A percentile compares a stretch with the other conserved stretches of the same genome.
These are phyloP conservation scores for Ageneiosus marmoratus DNA, from an alignment of 2,113 vertebrate species.

Conservation along the genomic window DNA sequence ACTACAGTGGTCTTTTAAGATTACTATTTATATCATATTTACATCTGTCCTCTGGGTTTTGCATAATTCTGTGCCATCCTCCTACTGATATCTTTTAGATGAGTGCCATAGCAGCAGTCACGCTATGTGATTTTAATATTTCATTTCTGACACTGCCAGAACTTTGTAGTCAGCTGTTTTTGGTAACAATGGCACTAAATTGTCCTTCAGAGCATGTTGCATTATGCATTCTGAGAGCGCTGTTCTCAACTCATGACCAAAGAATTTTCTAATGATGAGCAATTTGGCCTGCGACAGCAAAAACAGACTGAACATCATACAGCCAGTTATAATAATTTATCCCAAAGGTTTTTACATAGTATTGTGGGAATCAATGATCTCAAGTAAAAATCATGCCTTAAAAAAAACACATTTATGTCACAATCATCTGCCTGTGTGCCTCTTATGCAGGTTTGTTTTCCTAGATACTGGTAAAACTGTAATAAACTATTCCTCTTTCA, in stretches of 20 bases:
- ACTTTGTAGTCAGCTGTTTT: slow-evolving; percentile 16
- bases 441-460: background rate
- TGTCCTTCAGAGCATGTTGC: background rate
- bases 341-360: background rate
- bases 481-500: background rate
- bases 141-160: background rate
- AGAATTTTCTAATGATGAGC: background rate
- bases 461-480: background rate
- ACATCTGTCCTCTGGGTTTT: background rate
- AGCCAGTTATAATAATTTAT: background rate
- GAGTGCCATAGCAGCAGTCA: background rate
- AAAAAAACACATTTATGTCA: background rate
- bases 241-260: background rate
- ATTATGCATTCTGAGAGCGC: background rate
- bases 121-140: background rate
- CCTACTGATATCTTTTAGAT: background rate
- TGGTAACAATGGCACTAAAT: slow-evolving; percentile 1
- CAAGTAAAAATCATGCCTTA: background rate
- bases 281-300: background rate
- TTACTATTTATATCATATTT: background rate
- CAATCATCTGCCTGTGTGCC: background rate
- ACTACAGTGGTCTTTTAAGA: background rate
- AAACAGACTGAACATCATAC: background rate
- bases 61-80: background rate
- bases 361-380: background rate